A percentile compares a stretch with the other conserved stretches of the same genome.
Conservation (phyloP, 2,113 vertebrate species). For the Nibea albiflora region DNA sequence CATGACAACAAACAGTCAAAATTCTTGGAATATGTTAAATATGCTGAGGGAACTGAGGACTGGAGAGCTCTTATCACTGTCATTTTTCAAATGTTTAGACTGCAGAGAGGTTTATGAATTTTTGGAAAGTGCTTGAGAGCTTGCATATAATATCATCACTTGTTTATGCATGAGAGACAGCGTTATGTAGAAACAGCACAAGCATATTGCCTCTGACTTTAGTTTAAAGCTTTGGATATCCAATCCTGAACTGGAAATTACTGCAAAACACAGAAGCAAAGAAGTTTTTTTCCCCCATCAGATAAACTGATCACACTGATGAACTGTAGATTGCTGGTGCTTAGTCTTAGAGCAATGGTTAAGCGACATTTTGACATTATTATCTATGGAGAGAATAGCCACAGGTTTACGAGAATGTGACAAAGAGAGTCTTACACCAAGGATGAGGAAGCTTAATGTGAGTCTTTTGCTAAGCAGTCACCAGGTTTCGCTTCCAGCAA, state of each 20-base stretch:
- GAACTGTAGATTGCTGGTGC: background rate
- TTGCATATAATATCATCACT: background rate
- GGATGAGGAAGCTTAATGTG: background rate
- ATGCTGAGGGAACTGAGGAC: background rate
- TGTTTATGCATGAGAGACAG: slow-evolving; percentile 20
- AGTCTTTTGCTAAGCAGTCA: background rate
- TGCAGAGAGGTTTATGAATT: background rate
- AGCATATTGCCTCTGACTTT: background rate
- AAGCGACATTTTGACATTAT: background rate
- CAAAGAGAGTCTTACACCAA: background rate
- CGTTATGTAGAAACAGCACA: background rate
- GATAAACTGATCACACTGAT: background rate
- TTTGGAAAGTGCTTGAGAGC: background rate
- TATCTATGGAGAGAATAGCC: background rate
- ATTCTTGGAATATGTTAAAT: background rate
- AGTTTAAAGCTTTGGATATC: background rate
- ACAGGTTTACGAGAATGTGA: background rate
- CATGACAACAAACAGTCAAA: background rate
- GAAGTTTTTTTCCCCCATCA: background rate
- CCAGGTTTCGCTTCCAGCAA: background rate
- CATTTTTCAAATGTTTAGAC: background rate
- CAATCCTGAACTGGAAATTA: background rate
- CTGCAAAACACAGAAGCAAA: slow-evolving; percentile 1
- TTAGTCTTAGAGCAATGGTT: background rate
- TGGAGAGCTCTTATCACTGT: background rate